A percentile compares a stretch with the other conserved stretches of the same genome.
These are phyloP conservation scores for Nephrotoma flavescens DNA, from an alignment of 2,888 invertebrate genomes.

Conservation along the genomic window DNA sequence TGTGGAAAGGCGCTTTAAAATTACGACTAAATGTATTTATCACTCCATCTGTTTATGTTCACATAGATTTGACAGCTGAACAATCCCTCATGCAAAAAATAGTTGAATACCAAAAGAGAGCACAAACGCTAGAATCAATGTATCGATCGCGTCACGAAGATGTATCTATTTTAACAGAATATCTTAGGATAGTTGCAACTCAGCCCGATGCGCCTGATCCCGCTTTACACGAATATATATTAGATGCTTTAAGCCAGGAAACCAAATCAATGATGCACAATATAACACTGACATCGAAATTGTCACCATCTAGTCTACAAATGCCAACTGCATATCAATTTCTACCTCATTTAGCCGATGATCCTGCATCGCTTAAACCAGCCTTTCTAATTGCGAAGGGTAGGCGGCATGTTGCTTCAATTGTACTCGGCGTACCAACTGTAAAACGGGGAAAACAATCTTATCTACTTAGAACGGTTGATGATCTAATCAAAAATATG, in stretches of 20 bases:
- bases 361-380: conserved; percentile 61
- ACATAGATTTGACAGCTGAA: conserved; percentile 43
- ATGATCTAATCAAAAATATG: conserved; percentile 70
- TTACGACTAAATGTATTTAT: no score
- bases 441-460: conserved; percentile 77
- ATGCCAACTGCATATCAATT: conserved; percentile 72
- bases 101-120: conserved; percentile 60
- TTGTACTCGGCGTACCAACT: conserved; percentile 76
- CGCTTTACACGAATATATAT: conserved; percentile 15
- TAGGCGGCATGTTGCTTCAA: conserved; percentile 51
- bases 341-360: conserved; percentile 71
- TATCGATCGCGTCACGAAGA: conserved; percentile 65
- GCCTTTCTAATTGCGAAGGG: conserved; percentile 62
- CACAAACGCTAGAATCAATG: conserved; percentile 65
- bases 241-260: conserved; percentile 33
- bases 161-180: conserved; percentile 50
- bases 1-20: no score
- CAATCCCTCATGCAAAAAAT: conserved; percentile 51
- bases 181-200: conserved; percentile 37
- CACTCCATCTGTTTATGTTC: no score
- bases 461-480: conserved; percentile 72
- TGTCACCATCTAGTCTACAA: conserved; percentile 38
- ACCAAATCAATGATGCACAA: conserved; percentile 31
- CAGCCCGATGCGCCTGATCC: conserved; percentile 11
- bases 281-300: conserved; percentile 35